Evolutionary conservation across 23 tunicate genomes (phyloP).

Genomic region (Ciona savignyi): DNA sequence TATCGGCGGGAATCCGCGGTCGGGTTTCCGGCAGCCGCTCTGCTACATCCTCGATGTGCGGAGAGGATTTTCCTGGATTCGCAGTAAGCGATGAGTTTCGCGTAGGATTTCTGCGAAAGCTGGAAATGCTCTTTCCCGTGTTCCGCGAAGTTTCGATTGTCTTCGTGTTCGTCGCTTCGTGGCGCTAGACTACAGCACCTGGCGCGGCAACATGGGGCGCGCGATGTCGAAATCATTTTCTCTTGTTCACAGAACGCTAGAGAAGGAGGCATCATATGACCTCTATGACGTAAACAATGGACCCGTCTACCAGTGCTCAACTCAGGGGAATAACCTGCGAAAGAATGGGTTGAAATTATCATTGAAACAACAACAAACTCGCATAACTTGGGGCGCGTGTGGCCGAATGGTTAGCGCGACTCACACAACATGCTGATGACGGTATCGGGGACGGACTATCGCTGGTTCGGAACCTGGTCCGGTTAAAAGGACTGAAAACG

Average conservation of each 20-base stretch:
- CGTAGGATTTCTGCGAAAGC: conserved; percentile 31
- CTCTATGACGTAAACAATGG: not conserved
- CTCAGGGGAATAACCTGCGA: too few species aligned
- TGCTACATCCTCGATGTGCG: not conserved
- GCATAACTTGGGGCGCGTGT: too few species aligned
- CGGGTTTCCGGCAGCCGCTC: not conserved
- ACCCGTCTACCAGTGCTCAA: not conserved
- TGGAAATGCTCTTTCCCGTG: conserved; percentile 20
- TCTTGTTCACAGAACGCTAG: not conserved
- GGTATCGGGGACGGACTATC: too few species aligned
- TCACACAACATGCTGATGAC: too few species aligned
- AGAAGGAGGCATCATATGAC: not conserved
- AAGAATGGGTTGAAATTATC: too few species aligned
- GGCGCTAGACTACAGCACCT: not conserved
- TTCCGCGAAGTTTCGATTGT: not conserved
- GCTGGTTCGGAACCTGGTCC: too few species aligned
- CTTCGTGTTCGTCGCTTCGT: not conserved
- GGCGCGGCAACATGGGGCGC: not conserved
- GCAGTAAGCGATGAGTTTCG: conserved; percentile 27
- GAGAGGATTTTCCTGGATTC: conserved; percentile 10
- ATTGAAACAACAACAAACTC: too few species aligned
- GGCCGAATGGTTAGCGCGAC: too few species aligned
- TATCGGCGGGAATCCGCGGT: not conserved
- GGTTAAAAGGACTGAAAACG: too few species aligned
- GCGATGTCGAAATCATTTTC: not conserved